Percentiles rank a stretch among this genome's conserved stretches.
phyloP scores from a whole-genome alignment of 2,888 invertebrate genomes.

The Zaprionus lineosus region DNA sequence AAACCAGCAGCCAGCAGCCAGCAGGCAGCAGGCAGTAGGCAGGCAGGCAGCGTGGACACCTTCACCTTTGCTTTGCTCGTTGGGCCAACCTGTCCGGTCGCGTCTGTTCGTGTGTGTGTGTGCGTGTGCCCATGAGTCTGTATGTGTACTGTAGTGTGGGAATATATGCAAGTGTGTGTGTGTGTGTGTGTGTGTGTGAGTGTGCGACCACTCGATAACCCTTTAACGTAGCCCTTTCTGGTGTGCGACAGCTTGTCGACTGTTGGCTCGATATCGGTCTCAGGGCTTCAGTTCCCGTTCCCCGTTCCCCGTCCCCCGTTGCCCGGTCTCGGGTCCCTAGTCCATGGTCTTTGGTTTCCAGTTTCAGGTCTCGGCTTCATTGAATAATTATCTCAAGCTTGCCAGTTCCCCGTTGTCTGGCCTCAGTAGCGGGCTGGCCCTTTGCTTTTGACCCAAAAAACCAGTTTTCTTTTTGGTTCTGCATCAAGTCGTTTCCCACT shows the following conservation, averaged over 20 bases:
- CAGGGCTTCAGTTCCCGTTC: neutral
- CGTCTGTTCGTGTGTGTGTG: neutral
- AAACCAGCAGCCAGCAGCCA: too few species aligned
- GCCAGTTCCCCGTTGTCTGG: slow-evolving; percentile 56
- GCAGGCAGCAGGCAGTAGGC: neutral
- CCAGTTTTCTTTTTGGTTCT: slow-evolving; percentile 59
- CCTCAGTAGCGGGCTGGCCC: slow-evolving; percentile 40
- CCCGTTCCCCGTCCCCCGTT: neutral
- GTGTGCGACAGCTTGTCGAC: slow-evolving; percentile 30
- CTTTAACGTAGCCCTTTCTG: slow-evolving; percentile 56
- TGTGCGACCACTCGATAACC: slow-evolving; percentile 54
- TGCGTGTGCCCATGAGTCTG: neutral
- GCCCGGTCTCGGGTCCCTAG: too few species aligned
- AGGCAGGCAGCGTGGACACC: slow-evolving; percentile 35
- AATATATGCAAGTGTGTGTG: slow-evolving; percentile 4
- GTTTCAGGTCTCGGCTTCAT: slow-evolving; percentile 61
- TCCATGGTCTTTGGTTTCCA: slow-evolving; percentile 8
- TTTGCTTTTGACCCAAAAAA: slow-evolving; percentile 64
- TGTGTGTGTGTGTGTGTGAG: slow-evolving; percentile 16
- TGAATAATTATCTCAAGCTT: slow-evolving; percentile 73
- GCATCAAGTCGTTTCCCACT: slow-evolving; percentile 55
- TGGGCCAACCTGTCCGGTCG: too few species aligned
- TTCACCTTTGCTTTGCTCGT: slow-evolving; percentile 40
- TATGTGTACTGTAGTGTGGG: slow-evolving; percentile 16
- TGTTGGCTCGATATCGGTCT: neutral